These are phyloP conservation scores for Musca domestica DNA, from an alignment of 1,140 invertebrate species.

Conservation along the genomic window DNA sequence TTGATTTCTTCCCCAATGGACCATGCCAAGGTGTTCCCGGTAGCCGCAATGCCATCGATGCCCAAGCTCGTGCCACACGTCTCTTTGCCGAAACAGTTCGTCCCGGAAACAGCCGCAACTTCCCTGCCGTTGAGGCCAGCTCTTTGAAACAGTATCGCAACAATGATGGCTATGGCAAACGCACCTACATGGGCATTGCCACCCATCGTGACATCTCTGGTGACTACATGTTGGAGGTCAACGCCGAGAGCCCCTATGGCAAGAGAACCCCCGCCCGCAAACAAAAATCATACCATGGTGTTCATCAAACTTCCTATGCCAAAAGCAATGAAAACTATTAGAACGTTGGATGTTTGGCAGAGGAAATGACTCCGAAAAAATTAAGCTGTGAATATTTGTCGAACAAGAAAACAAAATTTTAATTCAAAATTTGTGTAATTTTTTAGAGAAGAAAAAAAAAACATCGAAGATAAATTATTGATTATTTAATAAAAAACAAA, in stretches of 20 bases:
- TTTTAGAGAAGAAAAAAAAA: too few relatives aligned
- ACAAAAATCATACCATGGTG: constrained; percentile 42
- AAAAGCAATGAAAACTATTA: background rate
- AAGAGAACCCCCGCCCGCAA: constrained; percentile 42
- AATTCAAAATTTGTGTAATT: too few relatives aligned
- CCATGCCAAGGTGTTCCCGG: constrained; percentile 53
- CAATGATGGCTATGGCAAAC: constrained; percentile 43
- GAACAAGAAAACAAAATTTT: too few relatives aligned
- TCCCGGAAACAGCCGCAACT: constrained; percentile 50
- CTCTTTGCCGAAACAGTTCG: constrained; percentile 65
- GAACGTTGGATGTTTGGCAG: too few relatives aligned
- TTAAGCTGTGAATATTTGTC: too few relatives aligned
- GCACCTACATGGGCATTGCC: constrained; percentile 47
- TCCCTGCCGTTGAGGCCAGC: constrained; percentile 45
- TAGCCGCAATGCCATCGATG: constrained; percentile 61
- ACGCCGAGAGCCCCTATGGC: constrained; percentile 47
- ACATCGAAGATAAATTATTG: too few relatives aligned
- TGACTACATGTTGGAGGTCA: constrained; percentile 49
- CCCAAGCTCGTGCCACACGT: constrained; percentile 62
- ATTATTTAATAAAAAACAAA: too few relatives aligned
- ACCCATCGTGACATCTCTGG: constrained; percentile 43
- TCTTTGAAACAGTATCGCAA: constrained; percentile 46
- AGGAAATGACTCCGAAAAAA: too few relatives aligned
- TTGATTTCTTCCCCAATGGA: constrained; percentile 80
- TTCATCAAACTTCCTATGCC: constrained; percentile 29